Base-by-base conservation (phyloP, 1,140 invertebrate genomes). In the Drosophila neocordata region DNA sequence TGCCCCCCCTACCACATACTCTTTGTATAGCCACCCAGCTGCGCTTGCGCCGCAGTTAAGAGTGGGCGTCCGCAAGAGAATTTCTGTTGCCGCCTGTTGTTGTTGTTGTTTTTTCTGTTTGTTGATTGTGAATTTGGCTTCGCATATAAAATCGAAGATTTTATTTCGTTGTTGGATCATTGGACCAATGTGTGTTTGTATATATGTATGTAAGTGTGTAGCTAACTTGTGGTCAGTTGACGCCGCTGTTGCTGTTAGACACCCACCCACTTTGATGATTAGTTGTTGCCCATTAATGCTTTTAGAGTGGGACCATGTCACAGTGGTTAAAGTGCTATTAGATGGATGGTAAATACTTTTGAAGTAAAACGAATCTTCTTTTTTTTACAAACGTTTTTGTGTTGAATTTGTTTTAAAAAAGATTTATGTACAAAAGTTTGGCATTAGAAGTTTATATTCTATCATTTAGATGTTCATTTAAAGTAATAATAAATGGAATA, bases 91-190 rank as follows among this genome's bases (percentile, higher is more conserved):
- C 24, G 70, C 55, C 51, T 62, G 51, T 34, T 53, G 15, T 5
- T 31, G 31, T 48, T 66, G 52, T 48, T 55, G 70, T 13, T 57
- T 38, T 20, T 53, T 53, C n/a, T 64, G 59, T 59, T 78, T 64
- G 59, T 59, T 78, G 68, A 51, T 56, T 84, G 77, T 64, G 80
- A 74, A 56, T 87, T 73, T 73, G 61, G 65, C 65, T 65, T 11
- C 70, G 70, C 74, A 75, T 71, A 87, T 87, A 88, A 87, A 87
- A 75, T 69, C 65, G 69, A 79, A 73, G 79, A 87, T 82, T 87
- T 87, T 79, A 87, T 88, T 69, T 68, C 35, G 35, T 18, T 27
- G 73, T 57, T 71, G 69, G 31, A 64, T 69, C 73, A 51, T 48
- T 73, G 31, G 70, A 65, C 60, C 0, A 38, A 13, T 41, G 13